Base-by-base conservation (phyloP, 2,888 invertebrate species). In the Mimas tiliae region DNA sequence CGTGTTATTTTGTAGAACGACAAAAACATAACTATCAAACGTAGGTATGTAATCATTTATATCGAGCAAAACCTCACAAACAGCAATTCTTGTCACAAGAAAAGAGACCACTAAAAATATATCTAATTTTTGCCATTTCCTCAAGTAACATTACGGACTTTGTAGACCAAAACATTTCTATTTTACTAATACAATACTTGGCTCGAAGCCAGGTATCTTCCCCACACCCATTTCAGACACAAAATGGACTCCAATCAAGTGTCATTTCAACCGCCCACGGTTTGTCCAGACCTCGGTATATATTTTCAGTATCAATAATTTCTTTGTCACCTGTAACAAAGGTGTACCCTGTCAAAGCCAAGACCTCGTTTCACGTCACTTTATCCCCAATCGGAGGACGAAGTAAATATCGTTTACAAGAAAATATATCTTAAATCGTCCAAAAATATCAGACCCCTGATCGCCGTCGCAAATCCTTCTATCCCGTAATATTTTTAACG, bases 341-440 rank as follows among this genome's bases (percentile, higher is more conserved):
- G 86, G 82, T 88, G 83, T 88, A 75, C 73, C 76, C 83, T 90
- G 89, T 89, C 91, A 89, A 86, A 89, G 86, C 81, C 86, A 85
- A 79, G 74, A 70, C 76, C 80, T 86, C 79, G 82, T 88, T 88
- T 90, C 80, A 78, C 71, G 81, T 82, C 81, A 83, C 75, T 79
- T 86, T 83, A 84, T 80, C 79, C 79, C 58, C 53, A 70, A n/a
- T 72, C 76, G 73, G 77, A 83, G 80, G 79, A 74, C 74, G 69
- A 68, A 74, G 80, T 84, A 86, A 88, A 89, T 89, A 89, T 89
- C 85, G 81, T 79, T 86, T 87, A 84, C 87, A 83, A 83, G 85
- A 85, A 86, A 83, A 85, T 83, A 82, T 82, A 83, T 79, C 81
- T 74, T 74, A 80, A 81, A 80, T 63, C 80, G 80, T 70, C 89